Percentiles rank a stretch among this genome's conserved stretches.
phyloP scores from a whole-genome alignment of 2,113 vertebrate genomes.

The Aplodontia rufa region DNA sequence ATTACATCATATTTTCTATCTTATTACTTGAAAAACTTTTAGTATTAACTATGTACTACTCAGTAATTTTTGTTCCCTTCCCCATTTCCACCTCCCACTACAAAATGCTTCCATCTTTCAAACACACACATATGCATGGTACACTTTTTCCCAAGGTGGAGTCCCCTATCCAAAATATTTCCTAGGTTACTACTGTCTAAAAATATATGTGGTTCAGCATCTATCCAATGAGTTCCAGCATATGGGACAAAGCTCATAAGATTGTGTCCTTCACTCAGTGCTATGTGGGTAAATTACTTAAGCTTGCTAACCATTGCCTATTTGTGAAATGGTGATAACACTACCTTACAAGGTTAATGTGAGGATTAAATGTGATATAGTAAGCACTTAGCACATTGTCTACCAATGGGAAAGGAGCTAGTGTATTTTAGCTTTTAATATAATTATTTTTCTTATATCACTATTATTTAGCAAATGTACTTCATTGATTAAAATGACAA shows the following conservation, averaged over 20 bases:
- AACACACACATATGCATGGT: background rate
- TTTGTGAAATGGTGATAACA: background rate
- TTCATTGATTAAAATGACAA: conserved; percentile 27
- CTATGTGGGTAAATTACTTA: background rate
- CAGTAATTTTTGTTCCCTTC: background rate
- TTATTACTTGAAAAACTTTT: background rate
- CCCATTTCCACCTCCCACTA: background rate
- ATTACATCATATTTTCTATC: background rate
- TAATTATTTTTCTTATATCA: background rate
- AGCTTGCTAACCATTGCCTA: background rate
- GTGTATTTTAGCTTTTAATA: background rate
- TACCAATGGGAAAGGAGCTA: background rate
- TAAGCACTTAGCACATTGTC: background rate
- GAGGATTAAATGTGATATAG: background rate
- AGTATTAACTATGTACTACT: background rate
- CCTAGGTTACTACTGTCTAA: background rate
- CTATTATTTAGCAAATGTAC: background rate
- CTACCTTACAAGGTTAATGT: background rate
- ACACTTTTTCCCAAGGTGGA: background rate
- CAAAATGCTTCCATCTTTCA: background rate
- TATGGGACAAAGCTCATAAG: background rate
- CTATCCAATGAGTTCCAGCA: background rate
- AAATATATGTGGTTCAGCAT: background rate
- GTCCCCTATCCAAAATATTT: background rate
- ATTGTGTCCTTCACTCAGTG: background rate